Evolutionary conservation across 2,797 vertebrate species (phyloP), one percentile per base, ranked within the genome.

Genomic region (Bradypodion pumilum): DNA sequence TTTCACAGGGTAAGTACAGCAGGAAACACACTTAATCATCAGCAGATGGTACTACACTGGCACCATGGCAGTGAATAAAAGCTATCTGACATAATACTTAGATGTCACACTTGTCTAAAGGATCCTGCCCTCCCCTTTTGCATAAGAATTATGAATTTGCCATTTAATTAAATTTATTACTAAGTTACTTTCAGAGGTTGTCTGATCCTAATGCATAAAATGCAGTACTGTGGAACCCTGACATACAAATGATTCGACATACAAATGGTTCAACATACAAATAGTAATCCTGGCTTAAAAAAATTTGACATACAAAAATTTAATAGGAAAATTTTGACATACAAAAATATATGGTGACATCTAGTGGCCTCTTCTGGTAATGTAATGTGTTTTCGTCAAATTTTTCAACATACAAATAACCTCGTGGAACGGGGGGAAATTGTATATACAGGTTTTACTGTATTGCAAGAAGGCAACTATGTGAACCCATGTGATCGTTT

Each of bases 51-150:
- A 93, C 86, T 74, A 84, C 4, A 82, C 88, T 91, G 91, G 91
- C 92, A 89, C 19, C 73, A 82, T 93, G 37, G 8, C 5, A 91
- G 90, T 93, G 93, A 92, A 92, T 85, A 92, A 93, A 94, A 81
- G 90, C 87, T 89, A 94, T 91, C 94, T 94, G 86, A 93, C 86
- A 83, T 85, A 89, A 81, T 89, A 82, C 78, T 94, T 82, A 92
- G 59, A 68, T 92, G 79, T 90, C 83, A 94, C 91, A 92, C 32
- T 81, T 87, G 78, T 73, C 85, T 86, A 81, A 35, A 84, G 84
- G 84, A 91, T 52, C 65, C 6, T 32, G 19, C 4, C 2, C 2
- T n/a, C n/a, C 27, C 29, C 0, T 56, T 56, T 56, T 56, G 2
- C 1, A 80, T 15, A 15, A 4, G 44, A 87, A 86, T 79, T 2